A percentile compares a stretch with the other conserved stretches of the same genome.
Conservation (phyloP, 2,113 vertebrate species). For the Indicator maculatus region DNA sequence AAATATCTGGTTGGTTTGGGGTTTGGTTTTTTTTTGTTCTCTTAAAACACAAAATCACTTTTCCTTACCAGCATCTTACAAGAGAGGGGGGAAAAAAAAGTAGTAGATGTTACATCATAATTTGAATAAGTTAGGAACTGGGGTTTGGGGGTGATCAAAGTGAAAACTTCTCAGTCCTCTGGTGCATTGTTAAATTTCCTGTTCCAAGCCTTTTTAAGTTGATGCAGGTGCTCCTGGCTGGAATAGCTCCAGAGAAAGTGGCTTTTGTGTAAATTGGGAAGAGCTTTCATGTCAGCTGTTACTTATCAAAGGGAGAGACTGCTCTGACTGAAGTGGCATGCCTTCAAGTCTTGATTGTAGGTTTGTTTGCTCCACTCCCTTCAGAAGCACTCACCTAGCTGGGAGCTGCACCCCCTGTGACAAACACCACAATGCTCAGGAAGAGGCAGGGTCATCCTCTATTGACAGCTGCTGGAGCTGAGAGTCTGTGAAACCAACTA, state of each 20-base stretch:
- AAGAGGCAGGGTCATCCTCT: not conserved
- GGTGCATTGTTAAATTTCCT: not conserved
- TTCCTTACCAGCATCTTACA: not conserved
- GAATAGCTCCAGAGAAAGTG: not conserved
- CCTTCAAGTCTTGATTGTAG: not conserved
- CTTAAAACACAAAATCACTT: not conserved
- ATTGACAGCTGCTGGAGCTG: not conserved
- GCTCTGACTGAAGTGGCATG: not conserved
- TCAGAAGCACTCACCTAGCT: not conserved
- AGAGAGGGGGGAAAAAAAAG: not conserved
- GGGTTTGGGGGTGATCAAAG: not conserved
- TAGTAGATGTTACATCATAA: not conserved
- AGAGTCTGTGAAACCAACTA: not conserved
- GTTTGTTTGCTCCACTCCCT: not conserved
- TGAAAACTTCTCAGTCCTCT: not conserved
- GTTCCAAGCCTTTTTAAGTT: not conserved
- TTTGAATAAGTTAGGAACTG: not conserved
- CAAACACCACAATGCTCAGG: not conserved
- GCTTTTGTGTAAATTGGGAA: not conserved
- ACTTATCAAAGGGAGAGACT: not conserved
- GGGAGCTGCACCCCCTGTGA: not conserved
- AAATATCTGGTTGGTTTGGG: not conserved
- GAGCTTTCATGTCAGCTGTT: not conserved
- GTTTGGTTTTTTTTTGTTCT: not conserved
- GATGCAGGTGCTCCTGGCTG: not conserved